A percentile compares a stretch with the other conserved stretches of the same genome.
Evolutionary conservation across 2,888 invertebrate species (phyloP).

Genomic region (Aphodius granarius): DNA sequence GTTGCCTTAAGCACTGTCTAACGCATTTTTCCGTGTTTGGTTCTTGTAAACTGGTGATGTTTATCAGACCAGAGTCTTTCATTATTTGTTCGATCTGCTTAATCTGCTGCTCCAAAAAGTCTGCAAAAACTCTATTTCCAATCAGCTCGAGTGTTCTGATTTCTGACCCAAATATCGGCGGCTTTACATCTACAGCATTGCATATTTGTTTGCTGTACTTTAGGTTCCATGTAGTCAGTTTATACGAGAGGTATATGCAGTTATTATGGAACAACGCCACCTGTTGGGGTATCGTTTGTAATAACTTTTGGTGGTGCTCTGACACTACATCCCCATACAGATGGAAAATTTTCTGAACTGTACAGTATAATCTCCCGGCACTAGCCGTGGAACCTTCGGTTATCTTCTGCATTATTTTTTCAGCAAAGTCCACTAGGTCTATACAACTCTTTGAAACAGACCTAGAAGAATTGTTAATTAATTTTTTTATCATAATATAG

Average conservation of each 20-base stretch:
- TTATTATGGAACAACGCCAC: conserved; percentile 89
- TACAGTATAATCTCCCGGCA: conserved; percentile 67
- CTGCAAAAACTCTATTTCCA: conserved; percentile 70
- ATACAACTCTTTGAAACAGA: conserved; percentile 64
- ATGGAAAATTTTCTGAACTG: conserved; percentile 73
- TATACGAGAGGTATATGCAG: conserved; percentile 83
- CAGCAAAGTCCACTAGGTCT: conserved; percentile 66
- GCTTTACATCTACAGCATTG: conserved; percentile 50
- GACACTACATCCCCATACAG: conserved; percentile 78
- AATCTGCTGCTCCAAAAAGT: conserved; percentile 75
- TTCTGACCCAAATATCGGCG: conserved; percentile 69
- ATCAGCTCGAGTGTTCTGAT: conserved; percentile 67
- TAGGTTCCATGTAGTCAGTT: conserved; percentile 66
- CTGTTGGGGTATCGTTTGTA: conserved; percentile 86
- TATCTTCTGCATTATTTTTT: conserved; percentile 69
- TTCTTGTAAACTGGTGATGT: conserved; percentile 56
- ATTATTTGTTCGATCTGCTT: conserved; percentile 76
- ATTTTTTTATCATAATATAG: neutral
- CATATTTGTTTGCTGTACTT: conserved; percentile 68
- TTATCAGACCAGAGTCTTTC: conserved; percentile 67
- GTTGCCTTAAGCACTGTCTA: conserved; percentile 80
- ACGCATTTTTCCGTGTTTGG: conserved; percentile 70
- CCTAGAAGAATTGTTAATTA: conserved; percentile 51
- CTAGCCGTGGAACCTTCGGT: conserved; percentile 63
- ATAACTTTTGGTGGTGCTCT: conserved; percentile 75